These are phyloP conservation scores for Drosophila borealis DNA, from an alignment of 2,888 invertebrate species.

Conservation along the genomic window DNA sequence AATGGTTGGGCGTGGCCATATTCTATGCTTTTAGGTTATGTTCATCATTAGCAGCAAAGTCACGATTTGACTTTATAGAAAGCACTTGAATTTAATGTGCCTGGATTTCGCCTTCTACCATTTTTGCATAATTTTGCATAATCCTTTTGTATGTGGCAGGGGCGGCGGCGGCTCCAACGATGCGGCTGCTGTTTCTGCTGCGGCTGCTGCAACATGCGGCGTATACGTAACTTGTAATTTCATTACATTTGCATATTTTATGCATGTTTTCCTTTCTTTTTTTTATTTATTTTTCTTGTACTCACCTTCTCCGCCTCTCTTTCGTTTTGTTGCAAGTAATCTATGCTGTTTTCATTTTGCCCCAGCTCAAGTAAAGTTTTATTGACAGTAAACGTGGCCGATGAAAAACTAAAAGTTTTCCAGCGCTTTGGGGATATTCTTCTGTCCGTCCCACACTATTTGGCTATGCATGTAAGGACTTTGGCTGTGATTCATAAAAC, in stretches of 20 bases:
- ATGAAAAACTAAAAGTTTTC: slow-evolving; percentile 67
- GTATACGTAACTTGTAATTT: slow-evolving; percentile 78
- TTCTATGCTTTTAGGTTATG: slow-evolving; percentile 50
- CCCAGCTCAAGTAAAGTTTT: slow-evolving; percentile 69
- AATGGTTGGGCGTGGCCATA: slow-evolving; percentile 18
- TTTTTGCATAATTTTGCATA: slow-evolving; percentile 76
- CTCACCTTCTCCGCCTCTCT: slow-evolving; percentile 2
- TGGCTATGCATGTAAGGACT: slow-evolving; percentile 36
- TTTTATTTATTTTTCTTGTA: slow-evolving; percentile 2
- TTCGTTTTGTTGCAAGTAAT: slow-evolving; percentile 38
- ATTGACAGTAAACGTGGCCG: slow-evolving; percentile 78
- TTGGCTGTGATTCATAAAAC: slow-evolving; percentile 66
- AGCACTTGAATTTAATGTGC: slow-evolving; percentile 81
- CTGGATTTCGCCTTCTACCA: slow-evolving; percentile 63
- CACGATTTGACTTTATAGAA: slow-evolving; percentile 82
- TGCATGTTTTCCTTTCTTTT: slow-evolving; percentile 28
- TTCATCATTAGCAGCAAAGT: slow-evolving; percentile 80
- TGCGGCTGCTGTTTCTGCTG: slow-evolving; percentile 13
- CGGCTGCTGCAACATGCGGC: slow-evolving; percentile 58
- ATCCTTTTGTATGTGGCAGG: slow-evolving; percentile 62
- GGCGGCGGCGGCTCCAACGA: slow-evolving; percentile 2
- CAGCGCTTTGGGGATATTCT: slow-evolving; percentile 56
- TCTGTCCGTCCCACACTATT: not conserved
- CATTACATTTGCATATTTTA: slow-evolving; percentile 78
- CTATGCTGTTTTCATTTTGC: slow-evolving; percentile 65